Evolutionary conservation across 2,113 vertebrate genomes (phyloP).

Genomic region (Leptobrachium ailaonicum): DNA sequence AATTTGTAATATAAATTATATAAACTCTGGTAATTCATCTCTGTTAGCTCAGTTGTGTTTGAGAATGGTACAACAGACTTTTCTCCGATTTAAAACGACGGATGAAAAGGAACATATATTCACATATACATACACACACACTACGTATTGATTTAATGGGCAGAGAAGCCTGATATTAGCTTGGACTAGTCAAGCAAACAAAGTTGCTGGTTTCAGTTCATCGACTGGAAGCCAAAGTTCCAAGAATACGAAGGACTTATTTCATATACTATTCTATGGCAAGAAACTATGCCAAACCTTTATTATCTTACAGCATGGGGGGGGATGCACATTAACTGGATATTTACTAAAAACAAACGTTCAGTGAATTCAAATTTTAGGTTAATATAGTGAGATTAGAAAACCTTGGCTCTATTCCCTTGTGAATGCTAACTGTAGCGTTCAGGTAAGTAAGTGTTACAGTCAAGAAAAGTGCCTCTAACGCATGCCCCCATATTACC

Average conservation of each 20-base stretch:
- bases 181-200: conserved; percentile 79
- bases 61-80: conserved; percentile 88
- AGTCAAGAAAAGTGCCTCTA: too few species aligned
- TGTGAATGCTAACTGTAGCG: too few species aligned
- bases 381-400: too few species aligned
- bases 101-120: conserved; percentile 87
- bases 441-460: too few species aligned
- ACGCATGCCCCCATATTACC: too few species aligned
- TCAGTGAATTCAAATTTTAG: too few species aligned
- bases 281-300: conserved; percentile 9
- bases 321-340: too few species aligned
- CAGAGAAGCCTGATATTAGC: conserved; percentile 85
- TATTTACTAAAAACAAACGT: too few species aligned
- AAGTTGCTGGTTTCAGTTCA: conserved; percentile 46
- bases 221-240: conserved; percentile 36
- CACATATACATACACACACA: conserved; percentile 70
- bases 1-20: conserved; percentile 99
- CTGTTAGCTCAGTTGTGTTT: conserved; percentile 99
- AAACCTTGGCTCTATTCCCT: too few species aligned
- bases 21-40: conserved; percentile 99
- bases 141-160: conserved; percentile 89
- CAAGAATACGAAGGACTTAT: conserved; percentile 34
- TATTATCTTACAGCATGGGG: too few species aligned
- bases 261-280: not conserved
- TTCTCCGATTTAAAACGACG: conserved; percentile 90